These are phyloP conservation scores for Fulica atra DNA, from an alignment of 2,113 vertebrate species.

Conservation along the genomic window DNA sequence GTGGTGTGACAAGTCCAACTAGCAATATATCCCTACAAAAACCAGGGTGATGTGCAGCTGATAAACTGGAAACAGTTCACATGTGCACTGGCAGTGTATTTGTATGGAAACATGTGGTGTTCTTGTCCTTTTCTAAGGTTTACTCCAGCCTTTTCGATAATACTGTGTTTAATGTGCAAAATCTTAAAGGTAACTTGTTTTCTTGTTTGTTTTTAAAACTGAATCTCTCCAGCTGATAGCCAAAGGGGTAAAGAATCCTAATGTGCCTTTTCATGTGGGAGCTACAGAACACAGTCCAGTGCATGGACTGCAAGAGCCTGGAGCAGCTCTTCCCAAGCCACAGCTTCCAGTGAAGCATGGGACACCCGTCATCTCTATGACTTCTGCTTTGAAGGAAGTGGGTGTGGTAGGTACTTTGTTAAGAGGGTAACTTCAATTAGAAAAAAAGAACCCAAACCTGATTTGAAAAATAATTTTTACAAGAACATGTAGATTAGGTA, in stretches of 20 bases:
- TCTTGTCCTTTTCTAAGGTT: neutral
- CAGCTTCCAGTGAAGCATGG: constrained; percentile 65
- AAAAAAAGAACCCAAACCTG: neutral
- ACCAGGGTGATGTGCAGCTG: neutral
- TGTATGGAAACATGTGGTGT: neutral
- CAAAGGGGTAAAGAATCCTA: constrained; percentile 79
- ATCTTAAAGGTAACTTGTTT: neutral
- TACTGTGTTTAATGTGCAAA: neutral
- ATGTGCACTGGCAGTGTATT: neutral
- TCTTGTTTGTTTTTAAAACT: neutral
- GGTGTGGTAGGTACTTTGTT: constrained; percentile 83
- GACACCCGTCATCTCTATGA: constrained; percentile 88
- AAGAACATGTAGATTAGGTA: neutral
- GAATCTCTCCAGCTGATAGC: constrained; percentile 78
- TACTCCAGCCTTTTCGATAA: neutral
- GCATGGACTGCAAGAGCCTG: constrained; percentile 68
- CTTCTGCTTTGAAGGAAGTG: constrained; percentile 93
- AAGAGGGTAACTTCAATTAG: neutral
- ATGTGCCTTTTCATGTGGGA: constrained; percentile 62
- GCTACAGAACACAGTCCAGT: constrained; percentile 42
- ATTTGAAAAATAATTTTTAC: neutral
- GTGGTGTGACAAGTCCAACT: neutral
- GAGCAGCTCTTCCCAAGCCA: constrained; percentile 67
- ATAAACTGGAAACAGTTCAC: neutral
- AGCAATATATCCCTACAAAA: neutral